phyloP scores from a whole-genome alignment of 37 sponge, comb jelly and placozoan species.

The Theonella swinhoei region DNA sequence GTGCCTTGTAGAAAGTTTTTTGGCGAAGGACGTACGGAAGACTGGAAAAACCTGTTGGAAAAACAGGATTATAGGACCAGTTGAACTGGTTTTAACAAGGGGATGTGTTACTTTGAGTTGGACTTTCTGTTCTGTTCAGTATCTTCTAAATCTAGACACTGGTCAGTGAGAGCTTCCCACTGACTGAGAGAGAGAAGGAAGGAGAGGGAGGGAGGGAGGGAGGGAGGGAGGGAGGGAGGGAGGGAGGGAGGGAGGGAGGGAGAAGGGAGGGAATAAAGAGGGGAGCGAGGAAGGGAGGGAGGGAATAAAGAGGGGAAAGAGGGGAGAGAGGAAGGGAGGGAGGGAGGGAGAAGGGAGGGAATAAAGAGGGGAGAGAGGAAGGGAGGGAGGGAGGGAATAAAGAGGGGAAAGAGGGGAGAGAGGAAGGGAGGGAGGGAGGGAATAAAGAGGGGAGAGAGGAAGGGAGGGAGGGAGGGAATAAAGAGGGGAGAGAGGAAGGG shows the following conservation, averaged over 20 bases:
- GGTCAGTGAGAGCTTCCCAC: slow-evolving; percentile 75
- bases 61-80: neutral
- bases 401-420: neutral
- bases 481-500: neutral
- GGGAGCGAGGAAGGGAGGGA: neutral
- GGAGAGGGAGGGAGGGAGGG: neutral
- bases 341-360: neutral
- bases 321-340: neutral
- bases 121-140: slow-evolving; percentile 39
- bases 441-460: neutral
- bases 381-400: neutral
- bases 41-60: neutral
- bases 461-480: neutral
- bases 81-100: neutral
- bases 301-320: neutral
- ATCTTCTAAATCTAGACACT: slow-evolving; percentile 75
- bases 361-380: too few species aligned
- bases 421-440: too few species aligned
- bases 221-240: too few species aligned
- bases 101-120: slow-evolving; percentile 27
- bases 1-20: neutral
- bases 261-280: neutral
- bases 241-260: neutral
- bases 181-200: slow-evolving; percentile 29
- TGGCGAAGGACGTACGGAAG: neutral